Base-by-base conservation (phyloP, 2,113 vertebrate species). In the Nettapus auritus region DNA sequence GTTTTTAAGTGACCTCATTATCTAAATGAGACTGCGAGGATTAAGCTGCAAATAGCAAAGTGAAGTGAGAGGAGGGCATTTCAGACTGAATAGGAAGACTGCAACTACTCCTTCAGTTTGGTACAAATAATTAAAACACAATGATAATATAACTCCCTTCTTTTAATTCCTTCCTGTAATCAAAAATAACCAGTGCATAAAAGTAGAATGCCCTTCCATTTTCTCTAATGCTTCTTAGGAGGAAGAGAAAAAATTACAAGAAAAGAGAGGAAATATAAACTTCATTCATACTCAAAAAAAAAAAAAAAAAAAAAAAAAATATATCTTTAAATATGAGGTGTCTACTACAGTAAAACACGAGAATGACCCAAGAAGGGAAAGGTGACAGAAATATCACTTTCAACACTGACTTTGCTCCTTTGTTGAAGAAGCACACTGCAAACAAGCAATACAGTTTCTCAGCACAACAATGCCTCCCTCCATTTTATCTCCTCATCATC, bases 101-200 rank as follows among this genome's bases (percentile, higher is more conserved):
- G 28, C 81, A 90, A 71, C 46, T 77, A 59, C n/a, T 59, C 22
- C 46, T 79, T 93, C 80, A 34, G 75, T 53, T 92, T 64, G 25
- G 62, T 82, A 71, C 64, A 89, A 79, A 55, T 4, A 70, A 70
- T 29, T 78, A 56, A 55, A 86, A 66, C 13, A 13, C 34, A 95
- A 36, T 22, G 90, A 55, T 64, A 89, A 91, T 53, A 40, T 55
- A 85, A 50, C 5, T 48, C 4, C 12, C 19, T 59, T 67, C 31
- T 84, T 84, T 76, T 70, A 86, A 64, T 71, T 87, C 62, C 46
- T 87, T 85, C 63, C 44, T 62, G 53, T 91, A 91, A 91, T 79
- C 53, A 23, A 22, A 87, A 82, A 85, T 75, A 89, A 89, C 91
- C 9, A 23, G n/a, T 62, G 56, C n/a, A 40, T 53, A 74, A 79